phyloP scores from a whole-genome alignment of 2,797 vertebrate genomes.

The Crocodylus rhombifer region DNA sequence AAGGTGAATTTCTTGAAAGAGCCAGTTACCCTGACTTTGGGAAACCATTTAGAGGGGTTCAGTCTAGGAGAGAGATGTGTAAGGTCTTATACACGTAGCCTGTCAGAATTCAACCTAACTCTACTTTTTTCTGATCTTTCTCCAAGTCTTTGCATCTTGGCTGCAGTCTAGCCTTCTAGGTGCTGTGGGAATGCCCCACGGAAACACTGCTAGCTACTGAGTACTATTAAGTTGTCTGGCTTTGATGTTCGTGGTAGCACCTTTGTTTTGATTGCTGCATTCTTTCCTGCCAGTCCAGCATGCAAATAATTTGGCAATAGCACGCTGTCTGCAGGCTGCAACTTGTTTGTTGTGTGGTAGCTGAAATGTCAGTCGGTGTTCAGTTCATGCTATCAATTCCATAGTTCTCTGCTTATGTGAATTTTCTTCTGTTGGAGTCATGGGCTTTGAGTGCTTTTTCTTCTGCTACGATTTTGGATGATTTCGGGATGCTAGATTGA shows the following conservation, averaged over 20 bases:
- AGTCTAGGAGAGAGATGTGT: accelerated
- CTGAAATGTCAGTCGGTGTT: neutral
- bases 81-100: neutral
- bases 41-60: neutral
- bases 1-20: neutral
- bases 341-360: neutral
- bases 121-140: neutral
- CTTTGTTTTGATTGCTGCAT: accelerated
- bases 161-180: neutral
- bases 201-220: neutral
- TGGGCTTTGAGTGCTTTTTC: neutral
- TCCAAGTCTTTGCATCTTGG: neutral
- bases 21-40: neutral
- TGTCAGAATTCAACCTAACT: neutral
- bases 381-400: neutral
- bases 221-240: neutral
- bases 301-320: neutral
- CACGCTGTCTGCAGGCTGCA: neutral
- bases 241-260: neutral
- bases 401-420: neutral
- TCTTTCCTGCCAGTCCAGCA: neutral
- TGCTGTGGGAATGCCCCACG: neutral
- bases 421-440: neutral
- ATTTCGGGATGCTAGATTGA: neutral
- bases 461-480: neutral